These are phyloP conservation scores for Cyclargus thomasi DNA, from an alignment of 1,140 invertebrate genomes.

Conservation along the genomic window DNA sequence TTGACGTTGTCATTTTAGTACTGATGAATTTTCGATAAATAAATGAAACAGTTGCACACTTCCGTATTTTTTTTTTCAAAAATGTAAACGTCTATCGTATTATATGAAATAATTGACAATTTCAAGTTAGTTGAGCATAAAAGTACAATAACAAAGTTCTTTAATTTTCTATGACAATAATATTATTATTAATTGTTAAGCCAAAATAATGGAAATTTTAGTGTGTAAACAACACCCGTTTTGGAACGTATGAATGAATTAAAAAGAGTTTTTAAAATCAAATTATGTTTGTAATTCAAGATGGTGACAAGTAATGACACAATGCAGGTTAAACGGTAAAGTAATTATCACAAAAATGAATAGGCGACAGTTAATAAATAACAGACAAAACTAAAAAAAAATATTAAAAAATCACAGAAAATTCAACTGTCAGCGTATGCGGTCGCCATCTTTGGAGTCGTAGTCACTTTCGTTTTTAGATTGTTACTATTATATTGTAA, in stretches of 20 bases:
- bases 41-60: neutral
- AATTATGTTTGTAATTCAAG: neutral
- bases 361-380: neutral
- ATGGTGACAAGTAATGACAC: neutral
- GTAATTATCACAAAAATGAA: too few species aligned
- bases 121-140: neutral
- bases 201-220: neutral
- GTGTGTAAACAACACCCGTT: neutral
- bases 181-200: neutral
- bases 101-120: neutral
- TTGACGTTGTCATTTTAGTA: neutral
- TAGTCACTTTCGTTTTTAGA: constrained; percentile 6
- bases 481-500: constrained; percentile 17
- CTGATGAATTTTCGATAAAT: too few species aligned
- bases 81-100: neutral
- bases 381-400: too few species aligned
- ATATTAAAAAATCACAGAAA: too few species aligned
- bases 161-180: constrained; percentile 4
- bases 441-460: neutral
- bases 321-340: neutral
- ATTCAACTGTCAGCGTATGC: neutral
- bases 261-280: neutral
- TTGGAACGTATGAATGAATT: neutral
- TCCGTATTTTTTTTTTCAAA: neutral
- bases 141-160: neutral